Conservation (phyloP, 1,140 invertebrate genomes). For the Leptonema lineaticorne region DNA sequence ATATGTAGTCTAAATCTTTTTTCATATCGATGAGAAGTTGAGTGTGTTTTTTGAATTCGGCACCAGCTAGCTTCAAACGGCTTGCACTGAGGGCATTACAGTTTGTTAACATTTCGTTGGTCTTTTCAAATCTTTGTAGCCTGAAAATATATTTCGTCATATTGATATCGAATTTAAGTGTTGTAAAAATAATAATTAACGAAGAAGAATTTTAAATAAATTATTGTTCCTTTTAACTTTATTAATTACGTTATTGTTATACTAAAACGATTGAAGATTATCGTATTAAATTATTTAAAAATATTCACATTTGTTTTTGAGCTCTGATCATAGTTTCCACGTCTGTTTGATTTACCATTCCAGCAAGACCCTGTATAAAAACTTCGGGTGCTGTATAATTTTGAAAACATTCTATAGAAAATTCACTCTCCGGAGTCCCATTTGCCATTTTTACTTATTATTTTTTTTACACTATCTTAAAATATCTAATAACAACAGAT, state of each 20-base stretch:
- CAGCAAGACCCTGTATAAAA: constrained; percentile 85
- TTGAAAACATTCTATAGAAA: constrained; percentile 76
- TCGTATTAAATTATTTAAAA: neutral
- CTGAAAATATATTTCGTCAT: constrained; percentile 55
- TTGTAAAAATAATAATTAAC: too few species aligned
- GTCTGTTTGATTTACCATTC: constrained; percentile 87
- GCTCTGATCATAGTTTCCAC: constrained; percentile 87
- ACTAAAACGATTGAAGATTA: too few species aligned
- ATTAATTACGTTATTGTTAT: too few species aligned
- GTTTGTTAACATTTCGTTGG: constrained; percentile 95
- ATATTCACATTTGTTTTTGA: constrained; percentile 87
- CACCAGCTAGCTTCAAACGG: constrained; percentile 75
- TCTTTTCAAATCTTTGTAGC: constrained; percentile 94
- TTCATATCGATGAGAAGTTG: constrained; percentile 74
- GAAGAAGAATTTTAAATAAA: too few species aligned
- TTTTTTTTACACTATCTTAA: neutral
- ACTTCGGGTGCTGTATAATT: constrained; percentile 89
- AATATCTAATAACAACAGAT: neutral
- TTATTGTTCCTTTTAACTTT: too few species aligned
- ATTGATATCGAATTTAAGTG: too few species aligned
- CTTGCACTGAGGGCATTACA: constrained; percentile 85
- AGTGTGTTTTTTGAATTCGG: constrained; percentile 89
- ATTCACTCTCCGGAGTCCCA: constrained; percentile 56
- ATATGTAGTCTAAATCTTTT: constrained; percentile 68
- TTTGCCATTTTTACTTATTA: constrained; percentile 48